Conservation (phyloP, 2,888 invertebrate species). For the Koerneria pararmatus region DNA sequence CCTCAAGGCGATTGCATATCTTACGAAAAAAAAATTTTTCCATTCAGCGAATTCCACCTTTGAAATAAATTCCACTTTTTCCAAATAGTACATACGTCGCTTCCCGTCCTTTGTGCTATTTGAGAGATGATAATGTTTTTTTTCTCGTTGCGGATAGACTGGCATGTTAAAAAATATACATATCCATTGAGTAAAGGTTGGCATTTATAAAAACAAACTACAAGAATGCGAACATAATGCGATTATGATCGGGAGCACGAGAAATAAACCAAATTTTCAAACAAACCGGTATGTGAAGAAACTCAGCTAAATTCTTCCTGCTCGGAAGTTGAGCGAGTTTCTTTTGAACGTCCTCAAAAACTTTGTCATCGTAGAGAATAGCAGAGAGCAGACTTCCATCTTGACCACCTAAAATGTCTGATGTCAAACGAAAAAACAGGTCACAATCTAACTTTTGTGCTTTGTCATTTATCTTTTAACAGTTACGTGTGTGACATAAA, state of each 20-base stretch:
- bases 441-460: background rate
- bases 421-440: background rate
- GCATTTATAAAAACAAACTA: no score
- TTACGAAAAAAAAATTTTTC: background rate
- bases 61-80: no score
- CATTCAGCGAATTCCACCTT: no score
- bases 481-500: no score
- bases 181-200: no score
- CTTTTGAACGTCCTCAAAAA: slow-evolving; percentile 19
- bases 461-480: background rate
- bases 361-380: slow-evolving; percentile 38
- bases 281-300: slow-evolving; percentile 41
- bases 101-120: no score
- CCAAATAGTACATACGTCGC: no score
- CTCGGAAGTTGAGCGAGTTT: slow-evolving; percentile 41
- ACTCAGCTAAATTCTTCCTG: slow-evolving; percentile 48
- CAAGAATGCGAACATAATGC: no score
- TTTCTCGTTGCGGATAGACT: no score
- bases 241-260: no score
- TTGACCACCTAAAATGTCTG: slow-evolving; percentile 37
- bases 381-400: slow-evolving; percentile 50
- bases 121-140: no score
- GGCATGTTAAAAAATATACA: no score
- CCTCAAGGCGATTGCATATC: background rate
- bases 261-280: background rate